phyloP scores from a whole-genome alignment of 2,888 invertebrate species.

The Melipona bicolor region DNA sequence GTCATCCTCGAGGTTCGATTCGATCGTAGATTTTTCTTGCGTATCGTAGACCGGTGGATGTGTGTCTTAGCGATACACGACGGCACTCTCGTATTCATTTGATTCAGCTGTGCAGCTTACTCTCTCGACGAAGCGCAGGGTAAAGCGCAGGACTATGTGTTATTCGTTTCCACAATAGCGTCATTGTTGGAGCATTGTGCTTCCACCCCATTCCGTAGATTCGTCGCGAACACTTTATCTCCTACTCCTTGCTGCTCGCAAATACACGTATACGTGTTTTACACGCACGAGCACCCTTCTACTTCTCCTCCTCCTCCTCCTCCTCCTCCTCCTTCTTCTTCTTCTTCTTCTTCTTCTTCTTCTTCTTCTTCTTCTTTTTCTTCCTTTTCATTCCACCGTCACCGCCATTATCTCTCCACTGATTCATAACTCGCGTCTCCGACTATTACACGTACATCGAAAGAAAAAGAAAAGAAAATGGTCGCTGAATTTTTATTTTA shows the following conservation, averaged over 20 bases:
- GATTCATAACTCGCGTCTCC: conserved; percentile 30
- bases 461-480: too few relatives aligned
- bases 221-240: conserved; percentile 79
- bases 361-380: conserved; percentile 37
- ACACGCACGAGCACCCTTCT: conserved; percentile 66
- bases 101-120: conserved; percentile 77
- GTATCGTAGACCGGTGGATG: conserved; percentile 33
- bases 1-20: background rate
- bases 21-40: conserved; percentile 34
- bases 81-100: conserved; percentile 77
- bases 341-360: conserved; percentile 44
- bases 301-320: conserved; percentile 47
- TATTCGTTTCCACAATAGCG: conserved; percentile 82
- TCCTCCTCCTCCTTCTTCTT: conserved; percentile 47
- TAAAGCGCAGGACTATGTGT: conserved; percentile 79
- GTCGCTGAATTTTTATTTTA: too few relatives aligned
- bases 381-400: background rate
- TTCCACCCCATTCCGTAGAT: conserved; percentile 77
- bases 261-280: conserved; percentile 67
- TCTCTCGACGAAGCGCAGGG: conserved; percentile 71
- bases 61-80: conserved; percentile 65
- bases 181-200: conserved; percentile 81
- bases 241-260: conserved; percentile 66
- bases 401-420: conserved; percentile 41
- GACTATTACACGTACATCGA: conserved; percentile 27